These are phyloP conservation scores for Drosophila engyochracea DNA, from an alignment of 2,888 invertebrate genomes.

Conservation along the genomic window DNA sequence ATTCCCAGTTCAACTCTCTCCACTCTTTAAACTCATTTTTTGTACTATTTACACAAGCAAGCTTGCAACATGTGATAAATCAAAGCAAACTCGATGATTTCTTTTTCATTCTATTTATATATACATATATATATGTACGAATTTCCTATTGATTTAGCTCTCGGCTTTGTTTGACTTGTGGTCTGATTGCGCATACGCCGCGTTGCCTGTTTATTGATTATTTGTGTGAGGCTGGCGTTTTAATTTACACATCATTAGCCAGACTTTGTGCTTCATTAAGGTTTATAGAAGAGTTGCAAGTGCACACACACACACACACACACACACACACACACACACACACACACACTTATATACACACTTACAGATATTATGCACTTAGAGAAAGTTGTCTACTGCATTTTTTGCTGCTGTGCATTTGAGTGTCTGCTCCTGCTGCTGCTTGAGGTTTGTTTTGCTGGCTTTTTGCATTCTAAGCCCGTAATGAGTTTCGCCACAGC, in stretches of 20 bases:
- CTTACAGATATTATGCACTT: not conserved
- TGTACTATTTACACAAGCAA: not conserved
- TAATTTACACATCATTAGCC: slow-evolving; percentile 77
- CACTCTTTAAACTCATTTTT: not conserved
- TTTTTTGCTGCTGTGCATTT: slow-evolving; percentile 15
- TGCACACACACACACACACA: slow-evolving; percentile 4
- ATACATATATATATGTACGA: not conserved
- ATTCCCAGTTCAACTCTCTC: not conserved
- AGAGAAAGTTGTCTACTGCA: not conserved
- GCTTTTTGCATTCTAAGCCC: slow-evolving; percentile 79
- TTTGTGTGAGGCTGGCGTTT: slow-evolving; percentile 44
- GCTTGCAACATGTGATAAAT: not conserved
- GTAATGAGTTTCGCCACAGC: slow-evolving; percentile 80
- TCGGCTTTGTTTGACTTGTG: slow-evolving; percentile 26
- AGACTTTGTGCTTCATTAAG: slow-evolving; percentile 69
- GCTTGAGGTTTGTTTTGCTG: slow-evolving; percentile 68
- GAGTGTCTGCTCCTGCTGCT: slow-evolving; percentile 26
- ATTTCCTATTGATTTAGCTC: slow-evolving; percentile 7
- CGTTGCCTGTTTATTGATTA: slow-evolving; percentile 28
- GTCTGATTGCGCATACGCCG: slow-evolving; percentile 51
- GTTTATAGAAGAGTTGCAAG: slow-evolving; percentile 59
- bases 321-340: too few relatives aligned
- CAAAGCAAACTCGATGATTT: not conserved
- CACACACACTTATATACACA: not conserved
- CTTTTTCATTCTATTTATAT: not conserved